Evolutionary conservation across 2,888 invertebrate species (phyloP).

Genomic region (Netelia melanura): DNA sequence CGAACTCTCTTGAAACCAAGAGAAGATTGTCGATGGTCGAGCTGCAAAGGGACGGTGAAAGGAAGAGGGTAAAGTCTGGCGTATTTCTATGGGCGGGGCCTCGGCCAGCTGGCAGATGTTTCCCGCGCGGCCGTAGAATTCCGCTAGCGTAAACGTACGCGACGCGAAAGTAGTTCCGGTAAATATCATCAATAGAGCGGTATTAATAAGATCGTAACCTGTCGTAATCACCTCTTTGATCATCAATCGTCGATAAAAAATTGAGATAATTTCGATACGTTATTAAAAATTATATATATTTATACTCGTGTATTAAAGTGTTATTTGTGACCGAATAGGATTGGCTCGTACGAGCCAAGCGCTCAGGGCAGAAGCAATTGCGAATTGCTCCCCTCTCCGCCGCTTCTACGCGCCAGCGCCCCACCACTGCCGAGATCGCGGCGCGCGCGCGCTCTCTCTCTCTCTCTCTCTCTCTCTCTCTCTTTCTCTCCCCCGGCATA

Average conservation of each 20-base stretch:
- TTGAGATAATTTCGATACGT: background rate
- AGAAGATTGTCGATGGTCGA: constrained; percentile 20
- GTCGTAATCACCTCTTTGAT: background rate
- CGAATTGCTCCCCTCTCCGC: constrained; percentile 53
- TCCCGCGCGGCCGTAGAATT: constrained; percentile 83
- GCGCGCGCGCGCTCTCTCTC: background rate
- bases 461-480: constrained; percentile 34
- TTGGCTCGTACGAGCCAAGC: constrained; percentile 70
- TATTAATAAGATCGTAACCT: background rate
- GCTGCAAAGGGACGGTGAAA: constrained; percentile 55
- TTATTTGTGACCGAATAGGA: constrained; percentile 68
- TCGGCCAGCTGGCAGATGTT: constrained; percentile 87
- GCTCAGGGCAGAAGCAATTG: constrained; percentile 75
- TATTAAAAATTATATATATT: constrained; percentile 28
- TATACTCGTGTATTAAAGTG: constrained; percentile 44
- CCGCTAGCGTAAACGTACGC: constrained; percentile 81
- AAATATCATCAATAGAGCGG: constrained; percentile 1
- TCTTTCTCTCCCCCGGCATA: constrained; percentile 4
- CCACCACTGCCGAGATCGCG: background rate
- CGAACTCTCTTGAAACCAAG: background rate
- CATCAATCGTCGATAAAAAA: background rate
- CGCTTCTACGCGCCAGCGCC: constrained; percentile 21
- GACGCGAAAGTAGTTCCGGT: constrained; percentile 77
- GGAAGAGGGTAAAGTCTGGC: constrained; percentile 75
- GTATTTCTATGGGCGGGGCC: constrained; percentile 86